Conservation (phyloP, 2,797 vertebrate species). For the Fringilla coelebs region DNA sequence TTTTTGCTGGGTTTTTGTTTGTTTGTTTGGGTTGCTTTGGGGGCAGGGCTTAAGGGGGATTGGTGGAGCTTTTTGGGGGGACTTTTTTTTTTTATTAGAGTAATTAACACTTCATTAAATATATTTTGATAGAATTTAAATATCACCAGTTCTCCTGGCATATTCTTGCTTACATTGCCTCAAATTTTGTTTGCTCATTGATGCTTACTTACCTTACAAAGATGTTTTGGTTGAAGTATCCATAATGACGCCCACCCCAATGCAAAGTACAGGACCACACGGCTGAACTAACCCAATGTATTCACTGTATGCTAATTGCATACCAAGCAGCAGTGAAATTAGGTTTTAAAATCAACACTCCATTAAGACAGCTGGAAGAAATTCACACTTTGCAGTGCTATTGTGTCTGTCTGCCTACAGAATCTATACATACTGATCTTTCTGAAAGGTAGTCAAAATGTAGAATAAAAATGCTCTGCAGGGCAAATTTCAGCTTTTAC, state of each 20-base stretch:
- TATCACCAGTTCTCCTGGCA: neutral
- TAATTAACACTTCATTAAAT: neutral
- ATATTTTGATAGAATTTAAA: neutral
- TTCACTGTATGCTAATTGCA: constrained; percentile 2
- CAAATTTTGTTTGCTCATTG: neutral
- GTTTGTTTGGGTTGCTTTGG: neutral
- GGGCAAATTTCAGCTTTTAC: neutral
- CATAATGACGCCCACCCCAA: neutral
- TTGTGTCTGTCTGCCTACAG: neutral
- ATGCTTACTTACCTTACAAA: neutral
- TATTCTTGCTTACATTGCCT: neutral
- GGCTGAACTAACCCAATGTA: neutral
- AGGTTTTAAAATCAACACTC: neutral
- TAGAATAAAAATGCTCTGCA: neutral
- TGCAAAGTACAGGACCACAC: neutral
- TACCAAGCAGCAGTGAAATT: neutral
- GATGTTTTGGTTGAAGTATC: neutral
- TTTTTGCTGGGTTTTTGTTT: neutral
- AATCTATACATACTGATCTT: neutral
- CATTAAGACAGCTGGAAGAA: constrained; percentile 6
- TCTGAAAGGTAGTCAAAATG: neutral
- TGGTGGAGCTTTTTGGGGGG: no score
- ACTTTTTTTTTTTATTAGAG: neutral
- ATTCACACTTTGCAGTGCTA: neutral
- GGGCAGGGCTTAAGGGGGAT: accelerated